phyloP scores from a whole-genome alignment of 2,888 invertebrate genomes.

The Synergus japonicus region DNA sequence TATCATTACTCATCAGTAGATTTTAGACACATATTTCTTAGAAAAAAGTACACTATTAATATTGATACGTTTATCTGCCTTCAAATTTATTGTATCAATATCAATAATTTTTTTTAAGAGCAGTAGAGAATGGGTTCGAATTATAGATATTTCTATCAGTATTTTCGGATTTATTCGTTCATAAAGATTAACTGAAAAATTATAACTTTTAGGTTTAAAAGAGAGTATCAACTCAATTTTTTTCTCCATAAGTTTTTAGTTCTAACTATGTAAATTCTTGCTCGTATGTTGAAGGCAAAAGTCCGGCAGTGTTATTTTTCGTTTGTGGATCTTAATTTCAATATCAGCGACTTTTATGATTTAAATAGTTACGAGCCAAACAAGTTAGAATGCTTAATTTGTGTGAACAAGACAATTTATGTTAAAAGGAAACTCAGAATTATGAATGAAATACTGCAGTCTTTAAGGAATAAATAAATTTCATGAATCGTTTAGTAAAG shows the following conservation, averaged over 20 bases:
- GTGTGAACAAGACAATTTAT: too few relatives aligned
- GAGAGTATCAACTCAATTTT: background rate
- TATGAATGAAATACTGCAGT: background rate
- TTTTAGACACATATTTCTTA: background rate
- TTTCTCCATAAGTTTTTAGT: background rate
- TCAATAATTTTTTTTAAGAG: background rate
- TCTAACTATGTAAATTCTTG: background rate
- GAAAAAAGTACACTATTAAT: background rate
- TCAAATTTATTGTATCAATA: constrained; percentile 1
- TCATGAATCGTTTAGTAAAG: background rate
- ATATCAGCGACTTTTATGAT: background rate
- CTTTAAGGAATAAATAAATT: background rate
- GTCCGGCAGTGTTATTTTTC: background rate
- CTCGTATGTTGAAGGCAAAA: background rate
- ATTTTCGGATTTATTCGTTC: background rate
- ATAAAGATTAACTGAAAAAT: background rate
- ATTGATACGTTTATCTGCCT: background rate
- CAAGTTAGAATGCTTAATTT: too few relatives aligned
- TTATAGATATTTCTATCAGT: background rate
- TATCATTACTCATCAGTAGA: background rate
- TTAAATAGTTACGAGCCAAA: background rate
- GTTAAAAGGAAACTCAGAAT: too few relatives aligned
- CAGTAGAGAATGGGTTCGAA: background rate
- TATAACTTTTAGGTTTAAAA: background rate
- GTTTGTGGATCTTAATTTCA: background rate